A percentile compares a stretch with the other conserved stretches of the same genome.
Conservation (phyloP, 2,888 invertebrate genomes). For the Alloscopus bannaensis region DNA sequence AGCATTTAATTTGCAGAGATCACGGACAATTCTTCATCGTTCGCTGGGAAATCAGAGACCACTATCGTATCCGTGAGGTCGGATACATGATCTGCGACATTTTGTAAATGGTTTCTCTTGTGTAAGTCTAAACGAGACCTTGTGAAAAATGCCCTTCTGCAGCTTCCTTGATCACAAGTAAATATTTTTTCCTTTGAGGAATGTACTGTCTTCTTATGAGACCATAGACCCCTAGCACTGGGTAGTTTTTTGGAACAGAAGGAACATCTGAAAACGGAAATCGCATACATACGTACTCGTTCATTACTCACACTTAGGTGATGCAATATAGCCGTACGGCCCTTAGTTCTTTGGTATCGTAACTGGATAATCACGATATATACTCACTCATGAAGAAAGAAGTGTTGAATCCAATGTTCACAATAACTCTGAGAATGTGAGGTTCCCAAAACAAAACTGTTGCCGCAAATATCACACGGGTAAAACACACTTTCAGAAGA, state of each 20-base stretch:
- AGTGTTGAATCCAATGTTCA: constrained; percentile 70
- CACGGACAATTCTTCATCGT: too few species aligned
- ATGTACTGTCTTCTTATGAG: constrained; percentile 66
- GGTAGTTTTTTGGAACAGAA: constrained; percentile 66
- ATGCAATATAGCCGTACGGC: too few species aligned
- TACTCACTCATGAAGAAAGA: constrained; percentile 67
- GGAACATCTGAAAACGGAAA: constrained; percentile 61
- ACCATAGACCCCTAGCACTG: constrained; percentile 65
- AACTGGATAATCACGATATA: too few species aligned
- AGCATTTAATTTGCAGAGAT: too few species aligned
- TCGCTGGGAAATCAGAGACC: too few species aligned
- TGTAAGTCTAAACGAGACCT: constrained; percentile 62
- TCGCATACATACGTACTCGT: too few species aligned
- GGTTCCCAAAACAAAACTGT: constrained; percentile 32
- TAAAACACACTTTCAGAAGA: constrained; percentile 55
- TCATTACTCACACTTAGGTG: too few species aligned
- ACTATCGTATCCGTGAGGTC: too few species aligned
- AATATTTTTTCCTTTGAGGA: constrained; percentile 39
- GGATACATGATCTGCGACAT: constrained; percentile 8
- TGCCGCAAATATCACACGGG: constrained; percentile 69
- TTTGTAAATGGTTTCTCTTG: constrained; percentile 61
- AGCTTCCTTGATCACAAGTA: constrained; percentile 34
- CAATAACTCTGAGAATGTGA: constrained; percentile 60
- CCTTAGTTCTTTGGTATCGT: too few species aligned
- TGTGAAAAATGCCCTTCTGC: constrained; percentile 58